Conservation (phyloP, 2,888 invertebrate species). For the Lepidochrysops patricia region DNA sequence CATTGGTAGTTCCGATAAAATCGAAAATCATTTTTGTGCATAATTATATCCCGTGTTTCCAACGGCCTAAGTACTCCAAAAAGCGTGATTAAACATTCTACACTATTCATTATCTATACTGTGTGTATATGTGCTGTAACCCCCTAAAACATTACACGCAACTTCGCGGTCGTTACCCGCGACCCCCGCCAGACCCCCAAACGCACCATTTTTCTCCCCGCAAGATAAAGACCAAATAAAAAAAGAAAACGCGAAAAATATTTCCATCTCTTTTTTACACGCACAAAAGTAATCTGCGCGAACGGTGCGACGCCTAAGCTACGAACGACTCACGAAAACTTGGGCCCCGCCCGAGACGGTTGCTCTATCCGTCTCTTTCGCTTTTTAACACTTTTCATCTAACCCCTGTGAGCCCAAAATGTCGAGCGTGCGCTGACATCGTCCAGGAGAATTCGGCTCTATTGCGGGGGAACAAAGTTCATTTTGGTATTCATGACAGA, state of each 20-base stretch:
- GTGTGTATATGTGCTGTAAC: constrained; percentile 36
- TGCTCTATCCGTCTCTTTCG: constrained; percentile 73
- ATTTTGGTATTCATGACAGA: constrained; percentile 24
- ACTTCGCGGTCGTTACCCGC: constrained; percentile 44
- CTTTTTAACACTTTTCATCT: constrained; percentile 73
- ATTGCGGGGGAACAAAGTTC: not conserved
- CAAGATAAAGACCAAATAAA: constrained; percentile 74
- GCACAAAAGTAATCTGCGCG: constrained; percentile 36
- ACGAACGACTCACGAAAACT: constrained; percentile 73
- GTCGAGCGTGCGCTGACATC: constrained; percentile 23
- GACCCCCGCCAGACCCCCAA: constrained; percentile 39
- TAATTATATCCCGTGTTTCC: constrained; percentile 64
- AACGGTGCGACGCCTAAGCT: constrained; percentile 62
- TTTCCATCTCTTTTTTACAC: constrained; percentile 49
- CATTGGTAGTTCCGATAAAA: constrained; percentile 40
- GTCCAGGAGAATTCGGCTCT: constrained; percentile 28
- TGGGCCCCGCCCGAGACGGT: constrained; percentile 71
- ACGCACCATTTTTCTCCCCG: constrained; percentile 68
- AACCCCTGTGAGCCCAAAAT: constrained; percentile 27
- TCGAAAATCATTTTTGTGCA: constrained; percentile 57
- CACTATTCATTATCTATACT: constrained; percentile 67
- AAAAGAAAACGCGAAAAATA: constrained; percentile 73
- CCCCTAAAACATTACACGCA: constrained; percentile 70
- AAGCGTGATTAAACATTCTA: constrained; percentile 69
- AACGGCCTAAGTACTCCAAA: constrained; percentile 58